Conservation (phyloP, 2,797 vertebrate genomes). For the Arnoldichthys spilopterus region DNA sequence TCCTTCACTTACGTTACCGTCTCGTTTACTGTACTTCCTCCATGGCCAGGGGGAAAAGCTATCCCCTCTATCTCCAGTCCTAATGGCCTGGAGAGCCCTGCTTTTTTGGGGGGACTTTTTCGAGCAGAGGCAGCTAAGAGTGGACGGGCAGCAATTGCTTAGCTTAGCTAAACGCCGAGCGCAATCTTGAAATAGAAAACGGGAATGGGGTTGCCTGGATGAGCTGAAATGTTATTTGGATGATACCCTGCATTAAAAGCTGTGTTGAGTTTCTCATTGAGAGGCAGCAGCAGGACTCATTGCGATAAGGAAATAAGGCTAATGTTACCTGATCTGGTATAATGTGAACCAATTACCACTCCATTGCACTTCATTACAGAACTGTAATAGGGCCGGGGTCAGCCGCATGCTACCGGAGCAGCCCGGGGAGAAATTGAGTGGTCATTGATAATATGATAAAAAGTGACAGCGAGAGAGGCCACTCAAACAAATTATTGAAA, state of each 20-base stretch:
- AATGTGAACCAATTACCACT: slow-evolving; percentile 87
- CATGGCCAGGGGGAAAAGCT: slow-evolving; percentile 64
- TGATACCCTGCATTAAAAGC: slow-evolving; percentile 80
- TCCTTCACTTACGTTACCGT: slow-evolving; percentile 71
- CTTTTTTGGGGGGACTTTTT: slow-evolving; percentile 63
- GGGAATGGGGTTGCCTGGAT: slow-evolving; percentile 69
- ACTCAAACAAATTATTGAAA: slow-evolving; percentile 85
- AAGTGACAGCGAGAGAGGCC: slow-evolving; percentile 80
- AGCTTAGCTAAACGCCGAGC: slow-evolving; percentile 63
- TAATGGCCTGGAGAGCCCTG: slow-evolving; percentile 58
- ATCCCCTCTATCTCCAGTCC: slow-evolving; percentile 70
- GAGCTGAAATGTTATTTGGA: slow-evolving; percentile 85
- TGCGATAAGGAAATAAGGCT: slow-evolving; percentile 87
- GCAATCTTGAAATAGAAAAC: slow-evolving; percentile 84
- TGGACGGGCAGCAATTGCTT: slow-evolving; percentile 68
- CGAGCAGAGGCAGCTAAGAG: slow-evolving; percentile 65
- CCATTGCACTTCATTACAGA: slow-evolving; percentile 87
- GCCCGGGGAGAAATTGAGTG: slow-evolving; percentile 79
- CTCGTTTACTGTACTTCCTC: slow-evolving; percentile 78
- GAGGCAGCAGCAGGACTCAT: slow-evolving; percentile 81
- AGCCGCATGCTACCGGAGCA: slow-evolving; percentile 75
- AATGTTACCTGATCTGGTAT: slow-evolving; percentile 87
- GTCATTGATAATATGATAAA: slow-evolving; percentile 88
- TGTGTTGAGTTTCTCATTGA: slow-evolving; percentile 87
- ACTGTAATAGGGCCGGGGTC: slow-evolving; percentile 83